Evolutionary conservation across 2,888 invertebrate species (phyloP).

Genomic region (Dioctria linearis): DNA sequence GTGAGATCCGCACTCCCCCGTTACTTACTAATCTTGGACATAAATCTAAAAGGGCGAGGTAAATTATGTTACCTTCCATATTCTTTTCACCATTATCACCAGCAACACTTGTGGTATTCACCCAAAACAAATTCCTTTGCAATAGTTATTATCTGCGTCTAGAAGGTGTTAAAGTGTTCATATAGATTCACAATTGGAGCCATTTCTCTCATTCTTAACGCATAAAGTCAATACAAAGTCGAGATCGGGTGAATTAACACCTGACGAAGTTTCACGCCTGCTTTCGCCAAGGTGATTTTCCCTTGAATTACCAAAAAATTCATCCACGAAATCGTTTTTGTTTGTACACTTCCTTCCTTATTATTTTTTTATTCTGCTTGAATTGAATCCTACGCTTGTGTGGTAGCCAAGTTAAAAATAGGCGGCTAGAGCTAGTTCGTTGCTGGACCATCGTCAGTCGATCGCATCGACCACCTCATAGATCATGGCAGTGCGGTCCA

Average conservation of each 20-base stretch:
- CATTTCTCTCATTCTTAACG: conserved; percentile 53
- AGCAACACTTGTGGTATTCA: too few relatives aligned
- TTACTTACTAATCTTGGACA: too few relatives aligned
- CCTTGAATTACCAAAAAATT: background rate
- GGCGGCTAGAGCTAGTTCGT: background rate
- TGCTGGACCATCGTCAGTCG: background rate
- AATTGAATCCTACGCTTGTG: conserved; percentile 1
- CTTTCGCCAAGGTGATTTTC: conserved; percentile 13
- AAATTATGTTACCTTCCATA: too few relatives aligned
- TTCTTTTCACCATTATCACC: too few relatives aligned
- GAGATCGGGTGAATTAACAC: conserved; percentile 53
- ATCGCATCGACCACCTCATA: conserved; percentile 44
- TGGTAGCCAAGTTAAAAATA: conserved; percentile 43
- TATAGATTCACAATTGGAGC: conserved; percentile 53
- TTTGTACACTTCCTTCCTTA: conserved; percentile 24
- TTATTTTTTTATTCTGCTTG: background rate
- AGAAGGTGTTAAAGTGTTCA: conserved; percentile 51
- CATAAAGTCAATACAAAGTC: conserved; percentile 44
- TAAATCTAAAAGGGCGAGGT: too few relatives aligned
- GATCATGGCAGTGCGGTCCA: conserved; percentile 6
- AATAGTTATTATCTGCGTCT: background rate
- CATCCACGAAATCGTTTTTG: conserved; percentile 32
- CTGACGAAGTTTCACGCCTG: conserved; percentile 47
- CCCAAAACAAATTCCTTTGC: too few relatives aligned
- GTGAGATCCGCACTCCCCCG: too few relatives aligned